Evolutionary conservation across 2,113 vertebrate genomes (phyloP), one percentile per base, ranked within the genome.

Genomic region (Beaufortia kweichowensis): DNA sequence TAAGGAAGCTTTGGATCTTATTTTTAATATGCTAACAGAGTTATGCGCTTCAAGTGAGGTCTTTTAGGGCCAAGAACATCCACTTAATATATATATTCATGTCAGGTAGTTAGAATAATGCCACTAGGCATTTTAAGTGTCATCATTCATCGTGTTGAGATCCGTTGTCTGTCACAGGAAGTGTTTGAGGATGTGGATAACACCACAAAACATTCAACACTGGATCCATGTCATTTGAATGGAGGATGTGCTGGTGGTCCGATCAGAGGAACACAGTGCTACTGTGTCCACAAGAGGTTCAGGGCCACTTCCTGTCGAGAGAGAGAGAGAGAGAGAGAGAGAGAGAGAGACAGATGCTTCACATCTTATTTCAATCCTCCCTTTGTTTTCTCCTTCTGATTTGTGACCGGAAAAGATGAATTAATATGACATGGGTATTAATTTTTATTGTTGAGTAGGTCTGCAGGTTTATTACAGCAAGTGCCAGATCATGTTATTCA

Each of bases 301-400:
- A 64, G 33, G 53, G 73, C 85, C 81, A 88, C 89, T 92, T 91
- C 91, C 92, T 90, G 89, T 89, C 83, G 78, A 87, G 78, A 65
- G 39, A n/a, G 75, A 79, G 87, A 43, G 11, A 43, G 3, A 85
- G 89, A 80, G 14, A 48, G 63, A 67, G 19, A 19, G 48, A 86
- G 89, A 79, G 15, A 48, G 66, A 67, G 35, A 1, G 8, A 89
- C 88, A 86, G 84, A 87, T 86, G 87, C 89, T 90, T 87, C 76
- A 81, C 86, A 85, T 89, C 86, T 74, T 85, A 50, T 28, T 88
- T 92, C 87, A 91, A 91, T 91, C 88, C 86, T 68, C 74, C 84
- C 87, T 87, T 88, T 92, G 90, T 92, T 90, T 76, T 79, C 78
- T 68, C 39, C 56, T 76, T 77, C 77, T 68, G 23, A 43, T 80